Conservation (phyloP, 2,888 invertebrate genomes). For the Phyllotreta cruciferae region DNA sequence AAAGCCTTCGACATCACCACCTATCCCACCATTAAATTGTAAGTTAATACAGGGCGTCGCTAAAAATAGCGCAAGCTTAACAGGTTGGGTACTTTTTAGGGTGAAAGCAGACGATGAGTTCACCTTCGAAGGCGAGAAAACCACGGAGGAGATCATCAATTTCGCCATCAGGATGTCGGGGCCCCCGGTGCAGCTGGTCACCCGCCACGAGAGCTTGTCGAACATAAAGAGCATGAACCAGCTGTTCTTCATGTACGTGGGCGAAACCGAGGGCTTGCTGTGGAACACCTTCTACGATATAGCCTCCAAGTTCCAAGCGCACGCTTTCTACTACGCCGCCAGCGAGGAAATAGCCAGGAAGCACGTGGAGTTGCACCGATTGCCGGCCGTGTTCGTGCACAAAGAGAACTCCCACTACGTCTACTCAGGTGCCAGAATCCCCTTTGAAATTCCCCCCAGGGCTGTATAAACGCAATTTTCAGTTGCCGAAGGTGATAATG, state of each 20-base stretch:
- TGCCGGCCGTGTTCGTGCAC: conserved; percentile 82
- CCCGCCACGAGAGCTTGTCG: conserved; percentile 79
- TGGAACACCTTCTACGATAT: conserved; percentile 74
- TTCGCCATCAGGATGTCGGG: conserved; percentile 90
- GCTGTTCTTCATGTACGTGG: conserved; percentile 89
- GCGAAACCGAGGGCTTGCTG: conserved; percentile 74
- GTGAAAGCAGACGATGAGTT: conserved; percentile 82
- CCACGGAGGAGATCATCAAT: conserved; percentile 87
- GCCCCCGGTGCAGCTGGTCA: conserved; percentile 84
- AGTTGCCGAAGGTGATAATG: conserved; percentile 49
- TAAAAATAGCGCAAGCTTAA: too few relatives aligned
- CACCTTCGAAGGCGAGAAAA: conserved; percentile 85
- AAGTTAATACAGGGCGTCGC: too few relatives aligned
- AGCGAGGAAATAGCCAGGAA: conserved; percentile 73
- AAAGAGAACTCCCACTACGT: conserved; percentile 82
- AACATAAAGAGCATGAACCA: conserved; percentile 77
- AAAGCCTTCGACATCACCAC: conserved; percentile 85
- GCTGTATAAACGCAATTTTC: conserved; percentile 39
- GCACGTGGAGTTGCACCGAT: conserved; percentile 71
- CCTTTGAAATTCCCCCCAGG: too few relatives aligned
- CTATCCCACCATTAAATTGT: conserved; percentile 97
- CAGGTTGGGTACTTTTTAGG: too few relatives aligned
- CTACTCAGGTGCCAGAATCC: conserved; percentile 77
- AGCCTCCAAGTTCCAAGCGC: conserved; percentile 82
- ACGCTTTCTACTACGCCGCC: conserved; percentile 87